These are phyloP conservation scores for Brachystomella parvula DNA, from an alignment of 1,140 invertebrate genomes.

Conservation along the genomic window DNA sequence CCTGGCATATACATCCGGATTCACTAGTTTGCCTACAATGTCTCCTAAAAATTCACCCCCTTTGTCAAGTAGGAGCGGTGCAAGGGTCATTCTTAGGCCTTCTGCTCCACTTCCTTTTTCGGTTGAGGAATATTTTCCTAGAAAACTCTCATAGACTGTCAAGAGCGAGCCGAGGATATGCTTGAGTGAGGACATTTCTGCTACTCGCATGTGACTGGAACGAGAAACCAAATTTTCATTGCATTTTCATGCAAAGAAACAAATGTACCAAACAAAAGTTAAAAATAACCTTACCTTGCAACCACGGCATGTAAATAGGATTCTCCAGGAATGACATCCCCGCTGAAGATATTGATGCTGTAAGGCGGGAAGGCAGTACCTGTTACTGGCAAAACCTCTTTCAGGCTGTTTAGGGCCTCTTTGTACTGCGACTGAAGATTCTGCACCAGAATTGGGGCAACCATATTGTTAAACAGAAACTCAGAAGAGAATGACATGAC, in stretches of 20 bases:
- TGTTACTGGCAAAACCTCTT: background rate
- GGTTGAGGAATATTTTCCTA: background rate
- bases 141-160: background rate
- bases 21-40: conserved; percentile 19
- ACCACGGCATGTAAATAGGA: conserved; percentile 60
- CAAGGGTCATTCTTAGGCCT: conserved; percentile 44
- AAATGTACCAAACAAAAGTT: conserved; percentile 32
- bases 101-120: conserved; percentile 18
- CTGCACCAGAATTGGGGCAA: conserved; percentile 23
- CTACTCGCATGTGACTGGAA: conserved; percentile 9
- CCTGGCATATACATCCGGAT: conserved; percentile 19
- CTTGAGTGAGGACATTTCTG: conserved; percentile 17
- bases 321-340: conserved; percentile 72
- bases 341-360: conserved; percentile 39
- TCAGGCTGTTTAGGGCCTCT: background rate
- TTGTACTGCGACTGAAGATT: conserved; percentile 27
- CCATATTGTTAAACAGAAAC: conserved; percentile 28
- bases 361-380: conserved; percentile 5
- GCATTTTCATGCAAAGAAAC: background rate
- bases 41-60: conserved; percentile 31
- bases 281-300: conserved; percentile 23
- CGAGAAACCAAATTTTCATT: conserved; percentile 19
- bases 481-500: conserved; percentile 28
- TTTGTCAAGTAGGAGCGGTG: conserved; percentile 57
- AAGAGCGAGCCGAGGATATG: conserved; percentile 28